Evolutionary conservation across 2,888 invertebrate genomes (phyloP).

Genomic region (Scaeva pyrastri): DNA sequence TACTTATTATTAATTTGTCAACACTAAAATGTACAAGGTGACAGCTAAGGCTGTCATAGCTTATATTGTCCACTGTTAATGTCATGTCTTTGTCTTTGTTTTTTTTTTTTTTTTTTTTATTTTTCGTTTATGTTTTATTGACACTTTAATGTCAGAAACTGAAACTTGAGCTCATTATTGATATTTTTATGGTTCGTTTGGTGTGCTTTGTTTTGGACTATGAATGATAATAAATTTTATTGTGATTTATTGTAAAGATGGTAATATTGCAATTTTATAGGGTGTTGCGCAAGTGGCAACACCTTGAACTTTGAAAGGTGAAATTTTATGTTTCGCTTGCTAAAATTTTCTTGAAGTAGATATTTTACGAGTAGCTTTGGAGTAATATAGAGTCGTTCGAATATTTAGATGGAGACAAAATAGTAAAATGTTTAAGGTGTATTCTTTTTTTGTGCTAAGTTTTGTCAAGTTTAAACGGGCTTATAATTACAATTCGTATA

Average conservation of each 20-base stretch:
- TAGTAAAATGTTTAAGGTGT: no score
- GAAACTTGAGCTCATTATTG: conserved; percentile 44
- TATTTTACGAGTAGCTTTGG: no score
- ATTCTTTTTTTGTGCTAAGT: no score
- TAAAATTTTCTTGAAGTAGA: no score
- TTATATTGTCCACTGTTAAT: conserved; percentile 38
- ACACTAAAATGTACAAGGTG: conserved; percentile 9
- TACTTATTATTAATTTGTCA: conserved; percentile 8
- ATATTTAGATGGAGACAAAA: no score
- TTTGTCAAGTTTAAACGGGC: no score
- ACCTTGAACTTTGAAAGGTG: conserved; percentile 10
- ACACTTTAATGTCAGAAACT: conserved; percentile 32
- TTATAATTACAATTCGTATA: no score
- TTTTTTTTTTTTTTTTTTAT: background rate
- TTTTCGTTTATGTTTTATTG: conserved; percentile 31
- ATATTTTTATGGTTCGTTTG: conserved; percentile 1
- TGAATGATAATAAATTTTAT: background rate
- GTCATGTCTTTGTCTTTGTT: conserved; percentile 13
- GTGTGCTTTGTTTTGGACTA: background rate
- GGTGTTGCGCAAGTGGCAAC: background rate
- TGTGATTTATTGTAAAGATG: background rate
- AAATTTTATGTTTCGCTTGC: no score
- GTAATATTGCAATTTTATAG: background rate
- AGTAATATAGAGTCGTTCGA: no score
- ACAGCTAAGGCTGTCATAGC: conserved; percentile 26